Evolutionary conservation across 2,797 vertebrate species (phyloP), one percentile per base, ranked within the genome.

Genomic region (Philypnodon macrostomus): DNA sequence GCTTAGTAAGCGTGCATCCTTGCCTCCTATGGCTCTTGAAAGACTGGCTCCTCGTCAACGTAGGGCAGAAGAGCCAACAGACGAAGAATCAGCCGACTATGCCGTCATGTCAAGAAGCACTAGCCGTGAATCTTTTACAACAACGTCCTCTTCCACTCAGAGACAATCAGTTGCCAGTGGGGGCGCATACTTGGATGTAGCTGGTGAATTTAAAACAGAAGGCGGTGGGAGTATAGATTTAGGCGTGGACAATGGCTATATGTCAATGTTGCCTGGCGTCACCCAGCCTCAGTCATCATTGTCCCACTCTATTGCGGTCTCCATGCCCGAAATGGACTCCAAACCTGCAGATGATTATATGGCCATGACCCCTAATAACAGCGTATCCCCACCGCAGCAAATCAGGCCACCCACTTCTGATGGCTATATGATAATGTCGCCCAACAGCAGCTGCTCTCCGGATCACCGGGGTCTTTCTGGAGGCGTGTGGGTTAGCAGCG

Each of bases 351-450:
- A 88, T 19, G 91, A 92, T 60, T 93, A 92, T 18, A 85, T 93
- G 86, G 86, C 90, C 47, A 92, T 91, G 90, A 89, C 74, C 1
- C 89, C 86, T 0, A 80, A 88, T 64, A 90, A 84, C 69, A 92
- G 90, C 1, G 82, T 90, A 47, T 93, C 91, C 0, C 91, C 89
- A 0, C 89, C 91, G 0, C 90, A 85, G 60, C 88, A 85, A 56
- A 89, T 91, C 14, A 77, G 65, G 7, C 74, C 77, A 1, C 82
- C 72, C 14, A 33, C 55, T 4, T 83, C 83, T 7, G 87, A 90
- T 4, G 89, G 90, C 27, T 94, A 93, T 39, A 88, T 92, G 87
- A 85, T 91, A 68, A 94, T 93, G 91, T 92, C 86, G 0, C 88
- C 90, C 6, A 75, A 87, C 7, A 75, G 86, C 46, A 91, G 91